Conservation (phyloP, 2,797 vertebrate genomes). For the Micromesistius poutassou region DNA sequence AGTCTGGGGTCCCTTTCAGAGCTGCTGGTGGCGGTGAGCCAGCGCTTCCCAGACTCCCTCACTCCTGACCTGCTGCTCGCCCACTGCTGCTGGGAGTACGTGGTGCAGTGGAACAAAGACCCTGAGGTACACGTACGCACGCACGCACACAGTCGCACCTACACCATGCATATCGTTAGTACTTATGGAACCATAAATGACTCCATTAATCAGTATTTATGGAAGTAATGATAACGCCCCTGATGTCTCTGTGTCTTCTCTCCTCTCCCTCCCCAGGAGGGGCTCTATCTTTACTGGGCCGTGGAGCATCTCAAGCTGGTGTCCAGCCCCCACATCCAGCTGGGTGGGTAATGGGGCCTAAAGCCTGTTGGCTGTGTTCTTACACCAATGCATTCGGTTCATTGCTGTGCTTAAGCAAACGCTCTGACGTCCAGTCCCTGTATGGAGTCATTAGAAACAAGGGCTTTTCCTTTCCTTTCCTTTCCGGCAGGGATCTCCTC, state of each 20-base stretch:
- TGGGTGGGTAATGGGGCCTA: constrained; percentile 74
- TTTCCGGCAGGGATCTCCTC: constrained; percentile 78
- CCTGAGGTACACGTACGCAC: constrained; percentile 79
- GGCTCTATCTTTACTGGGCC: constrained; percentile 78
- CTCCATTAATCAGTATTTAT: no score
- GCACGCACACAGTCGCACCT: neutral
- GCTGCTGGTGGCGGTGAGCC: constrained; percentile 78
- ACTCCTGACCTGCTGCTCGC: constrained; percentile 86
- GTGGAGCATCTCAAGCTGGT: constrained; percentile 88
- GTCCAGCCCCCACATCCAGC: constrained; percentile 86
- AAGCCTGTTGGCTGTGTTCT: neutral
- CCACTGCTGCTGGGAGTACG: constrained; percentile 96
- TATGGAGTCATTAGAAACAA: neutral
- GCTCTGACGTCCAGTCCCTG: neutral
- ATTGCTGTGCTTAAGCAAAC: neutral
- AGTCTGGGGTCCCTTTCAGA: constrained; percentile 64
- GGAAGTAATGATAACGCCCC: neutral
- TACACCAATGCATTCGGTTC: neutral
- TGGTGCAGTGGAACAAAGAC: constrained; percentile 98
- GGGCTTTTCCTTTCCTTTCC: neutral
- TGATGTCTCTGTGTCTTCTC: neutral
- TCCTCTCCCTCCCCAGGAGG: constrained; percentile 75
- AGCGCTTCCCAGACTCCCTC: constrained; percentile 90
- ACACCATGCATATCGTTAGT: neutral
- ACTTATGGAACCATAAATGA: no score